Evolutionary conservation across 2,797 vertebrate species (phyloP).

Genomic region (Aratinga solstitialis): DNA sequence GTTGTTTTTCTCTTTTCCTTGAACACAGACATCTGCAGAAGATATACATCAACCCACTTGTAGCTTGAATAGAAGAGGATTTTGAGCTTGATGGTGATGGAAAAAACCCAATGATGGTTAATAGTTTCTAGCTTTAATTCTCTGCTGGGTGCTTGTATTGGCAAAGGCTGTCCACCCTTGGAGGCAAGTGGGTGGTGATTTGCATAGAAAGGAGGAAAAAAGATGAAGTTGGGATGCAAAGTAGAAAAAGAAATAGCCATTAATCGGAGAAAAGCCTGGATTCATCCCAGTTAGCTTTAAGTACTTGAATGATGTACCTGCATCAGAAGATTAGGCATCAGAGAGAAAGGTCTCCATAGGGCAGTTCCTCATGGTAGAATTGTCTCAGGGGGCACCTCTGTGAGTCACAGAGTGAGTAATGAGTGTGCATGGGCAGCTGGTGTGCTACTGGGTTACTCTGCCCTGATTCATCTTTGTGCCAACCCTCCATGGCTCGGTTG

Average conservation of each 20-base stretch:
- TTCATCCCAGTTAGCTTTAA: not conserved
- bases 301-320: not conserved
- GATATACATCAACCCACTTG: slow-evolving; percentile 43
- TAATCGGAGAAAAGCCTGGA: not conserved
- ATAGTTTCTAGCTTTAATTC: slow-evolving; percentile 9
- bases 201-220: slow-evolving; percentile 19
- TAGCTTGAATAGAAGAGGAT: slow-evolving; percentile 18
- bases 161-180: slow-evolving; percentile 64
- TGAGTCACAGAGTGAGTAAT: not conserved
- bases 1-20: not conserved
- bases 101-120: slow-evolving; percentile 2
- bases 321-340: not conserved
- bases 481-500: not conserved
- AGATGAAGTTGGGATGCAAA: slow-evolving; percentile 13
- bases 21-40: slow-evolving; percentile 52
- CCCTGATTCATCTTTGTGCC: not conserved
- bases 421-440: not conserved
- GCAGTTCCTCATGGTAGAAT: not conserved
- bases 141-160: slow-evolving; percentile 46
- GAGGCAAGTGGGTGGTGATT: slow-evolving; percentile 58
- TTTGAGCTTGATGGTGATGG: slow-evolving; percentile 18
- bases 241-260: slow-evolving; percentile 7
- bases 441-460: not conserved
- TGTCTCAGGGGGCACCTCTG: not conserved
- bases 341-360: not conserved